These are phyloP conservation scores for Stercorarius parasiticus DNA, from an alignment of 2,113 vertebrate genomes.

Conservation along the genomic window DNA sequence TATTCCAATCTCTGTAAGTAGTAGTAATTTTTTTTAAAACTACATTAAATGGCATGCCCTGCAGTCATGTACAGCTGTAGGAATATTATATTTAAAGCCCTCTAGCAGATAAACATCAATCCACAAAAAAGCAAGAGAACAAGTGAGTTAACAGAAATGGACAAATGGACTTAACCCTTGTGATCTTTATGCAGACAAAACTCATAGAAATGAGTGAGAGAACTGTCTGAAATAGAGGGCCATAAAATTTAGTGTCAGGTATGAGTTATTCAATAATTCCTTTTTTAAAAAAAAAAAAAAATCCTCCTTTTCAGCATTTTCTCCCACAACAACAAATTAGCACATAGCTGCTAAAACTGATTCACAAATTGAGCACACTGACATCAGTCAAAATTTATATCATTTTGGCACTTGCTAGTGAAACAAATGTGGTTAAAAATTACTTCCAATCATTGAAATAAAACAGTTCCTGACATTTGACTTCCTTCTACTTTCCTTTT, in stretches of 20 bases:
- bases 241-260: background rate
- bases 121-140: background rate
- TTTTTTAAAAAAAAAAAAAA: background rate
- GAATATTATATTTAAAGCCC: constrained; percentile 9
- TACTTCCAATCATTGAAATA: constrained; percentile 10
- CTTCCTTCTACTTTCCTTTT: constrained; percentile 8
- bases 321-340: background rate
- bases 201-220: background rate
- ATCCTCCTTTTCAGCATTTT: background rate
- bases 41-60: constrained; percentile 5
- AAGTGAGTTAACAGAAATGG: background rate
- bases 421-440: constrained; percentile 19
- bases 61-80: background rate
- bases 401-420: background rate
- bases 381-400: constrained; percentile 12
- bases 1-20: constrained; percentile 71
- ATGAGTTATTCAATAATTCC: background rate
- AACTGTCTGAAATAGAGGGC: background rate
- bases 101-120: background rate
- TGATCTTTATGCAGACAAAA: background rate
- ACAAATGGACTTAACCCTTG: background rate
- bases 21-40: background rate
- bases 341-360: background rate
- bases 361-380: background rate
- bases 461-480: constrained; percentile 16